These are phyloP conservation scores for Phrynocephalus guinanensis DNA, from an alignment of 2,797 vertebrate genomes.

Conservation along the genomic window DNA sequence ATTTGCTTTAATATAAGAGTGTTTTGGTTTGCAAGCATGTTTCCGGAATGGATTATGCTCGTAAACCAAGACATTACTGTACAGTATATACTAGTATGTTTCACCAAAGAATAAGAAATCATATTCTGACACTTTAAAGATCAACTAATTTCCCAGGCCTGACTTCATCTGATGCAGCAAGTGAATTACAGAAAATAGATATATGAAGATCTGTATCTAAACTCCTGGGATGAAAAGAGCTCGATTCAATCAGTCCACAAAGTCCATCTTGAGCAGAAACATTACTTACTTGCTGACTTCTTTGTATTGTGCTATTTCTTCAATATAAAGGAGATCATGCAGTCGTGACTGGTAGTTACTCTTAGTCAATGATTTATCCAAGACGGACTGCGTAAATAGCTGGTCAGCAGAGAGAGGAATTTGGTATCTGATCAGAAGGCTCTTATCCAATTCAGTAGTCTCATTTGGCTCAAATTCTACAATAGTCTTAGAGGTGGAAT, in stretches of 20 bases:
- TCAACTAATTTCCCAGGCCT: not conserved
- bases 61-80: too few relatives aligned
- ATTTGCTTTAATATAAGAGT: too few relatives aligned
- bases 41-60: too few relatives aligned
- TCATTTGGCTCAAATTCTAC: slow-evolving; percentile 95
- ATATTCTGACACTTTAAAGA: not conserved
- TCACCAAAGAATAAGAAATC: not conserved
- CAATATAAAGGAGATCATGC: slow-evolving; percentile 98
- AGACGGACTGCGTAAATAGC: slow-evolving; percentile 98
- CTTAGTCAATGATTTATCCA: slow-evolving; percentile 96
- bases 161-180: not conserved
- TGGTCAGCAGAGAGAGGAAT: slow-evolving; percentile 98
- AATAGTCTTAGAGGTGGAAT: slow-evolving; percentile 96
- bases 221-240: too few relatives aligned
- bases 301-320: slow-evolving; percentile 99
- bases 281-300: slow-evolving; percentile 99
- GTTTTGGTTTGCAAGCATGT: too few relatives aligned
- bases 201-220: not conserved
- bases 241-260: not conserved
- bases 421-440: slow-evolving; percentile 96
- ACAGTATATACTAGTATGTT: too few relatives aligned
- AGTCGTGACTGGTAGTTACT: slow-evolving; percentile 96
- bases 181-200: not conserved
- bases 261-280: slow-evolving; percentile 29
- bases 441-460: slow-evolving; percentile 95